These are phyloP conservation scores for Malthinus seriepunctatus DNA, from an alignment of 2,888 invertebrate genomes.

Conservation along the genomic window DNA sequence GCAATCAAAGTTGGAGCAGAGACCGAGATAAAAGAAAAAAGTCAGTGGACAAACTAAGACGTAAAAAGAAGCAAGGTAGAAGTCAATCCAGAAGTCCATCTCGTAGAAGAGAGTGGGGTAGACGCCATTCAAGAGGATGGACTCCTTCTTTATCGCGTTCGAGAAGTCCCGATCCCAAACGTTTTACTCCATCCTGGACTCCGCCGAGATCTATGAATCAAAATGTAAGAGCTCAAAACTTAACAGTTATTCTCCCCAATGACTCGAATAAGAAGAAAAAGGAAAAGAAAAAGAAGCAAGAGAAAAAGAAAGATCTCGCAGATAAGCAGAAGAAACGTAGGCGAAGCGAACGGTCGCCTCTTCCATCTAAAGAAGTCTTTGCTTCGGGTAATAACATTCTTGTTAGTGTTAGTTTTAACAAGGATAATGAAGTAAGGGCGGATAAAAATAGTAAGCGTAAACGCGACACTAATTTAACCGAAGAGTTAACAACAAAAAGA, in stretches of 20 bases:
- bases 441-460: conserved; percentile 52
- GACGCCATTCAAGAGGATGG: conserved; percentile 46
- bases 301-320: conserved; percentile 44
- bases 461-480: conserved; percentile 35
- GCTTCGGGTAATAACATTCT: conserved; percentile 92
- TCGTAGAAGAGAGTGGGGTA: conserved; percentile 40
- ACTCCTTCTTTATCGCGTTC: conserved; percentile 65
- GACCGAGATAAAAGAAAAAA: conserved; percentile 49
- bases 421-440: conserved; percentile 58
- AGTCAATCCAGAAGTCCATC: conserved; percentile 45
- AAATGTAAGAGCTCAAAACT: conserved; percentile 56
- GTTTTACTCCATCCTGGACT: conserved; percentile 61
- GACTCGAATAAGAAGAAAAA: conserved; percentile 60
- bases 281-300: conserved; percentile 54
- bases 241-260: conserved; percentile 64
- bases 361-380: conserved; percentile 86
- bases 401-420: conserved; percentile 89
- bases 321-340: conserved; percentile 54
- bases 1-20: conserved; percentile 43
- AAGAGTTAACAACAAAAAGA: conserved; percentile 48
- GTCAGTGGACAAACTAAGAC: conserved; percentile 47
- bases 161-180: conserved; percentile 54
- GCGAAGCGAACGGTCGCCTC: conserved; percentile 56
- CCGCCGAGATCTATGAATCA: conserved; percentile 59
- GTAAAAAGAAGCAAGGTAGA: conserved; percentile 49